Evolutionary conservation across 30 jellyfish, hydroid and myxozoan species (phyloP).

Genomic region (Aurelia sp.): DNA sequence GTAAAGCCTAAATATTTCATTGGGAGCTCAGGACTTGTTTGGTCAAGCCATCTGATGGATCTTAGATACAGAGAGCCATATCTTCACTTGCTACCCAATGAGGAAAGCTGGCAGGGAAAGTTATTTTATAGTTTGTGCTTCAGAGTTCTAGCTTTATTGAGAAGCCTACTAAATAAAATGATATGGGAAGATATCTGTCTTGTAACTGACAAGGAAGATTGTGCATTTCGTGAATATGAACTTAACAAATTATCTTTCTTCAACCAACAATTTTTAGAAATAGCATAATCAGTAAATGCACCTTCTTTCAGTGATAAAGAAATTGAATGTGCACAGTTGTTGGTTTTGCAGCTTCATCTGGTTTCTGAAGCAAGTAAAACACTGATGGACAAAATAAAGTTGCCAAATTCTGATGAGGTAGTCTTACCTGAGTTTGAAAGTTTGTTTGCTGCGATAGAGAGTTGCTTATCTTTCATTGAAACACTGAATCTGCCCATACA

Average conservation of each 20-base stretch:
- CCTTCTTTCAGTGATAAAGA: slow-evolving; percentile 13
- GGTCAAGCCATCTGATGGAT: slow-evolving; percentile 61
- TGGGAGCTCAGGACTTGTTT: slow-evolving; percentile 55
- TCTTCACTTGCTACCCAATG: slow-evolving; percentile 23
- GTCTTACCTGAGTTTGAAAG: slow-evolving; percentile 6
- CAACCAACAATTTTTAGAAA: no score
- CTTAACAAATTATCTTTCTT: not conserved
- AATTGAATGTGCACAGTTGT: not conserved
- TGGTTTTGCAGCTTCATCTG: slow-evolving; percentile 11
- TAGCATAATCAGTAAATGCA: slow-evolving; percentile 5
- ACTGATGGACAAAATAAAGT: slow-evolving; percentile 2
- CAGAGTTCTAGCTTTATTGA: slow-evolving; percentile 2
- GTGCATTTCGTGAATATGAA: slow-evolving; percentile 10
- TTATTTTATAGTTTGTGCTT: not conserved
- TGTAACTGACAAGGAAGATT: slow-evolving; percentile 1
- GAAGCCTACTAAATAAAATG: slow-evolving; percentile 10
- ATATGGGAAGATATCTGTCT: not conserved
- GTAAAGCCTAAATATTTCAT: slow-evolving; percentile 57
- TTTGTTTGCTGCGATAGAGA: slow-evolving; percentile 6
- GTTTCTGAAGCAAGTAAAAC: slow-evolving; percentile 10
- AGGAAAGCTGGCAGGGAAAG: not conserved
- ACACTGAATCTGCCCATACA: slow-evolving; percentile 33
- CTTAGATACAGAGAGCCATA: slow-evolving; percentile 23
- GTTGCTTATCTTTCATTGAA: slow-evolving; percentile 4
- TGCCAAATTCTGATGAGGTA: no score